Base-by-base conservation (phyloP, 92 coral and sea anemone species). In the Micromussa lordhowensis region DNA sequence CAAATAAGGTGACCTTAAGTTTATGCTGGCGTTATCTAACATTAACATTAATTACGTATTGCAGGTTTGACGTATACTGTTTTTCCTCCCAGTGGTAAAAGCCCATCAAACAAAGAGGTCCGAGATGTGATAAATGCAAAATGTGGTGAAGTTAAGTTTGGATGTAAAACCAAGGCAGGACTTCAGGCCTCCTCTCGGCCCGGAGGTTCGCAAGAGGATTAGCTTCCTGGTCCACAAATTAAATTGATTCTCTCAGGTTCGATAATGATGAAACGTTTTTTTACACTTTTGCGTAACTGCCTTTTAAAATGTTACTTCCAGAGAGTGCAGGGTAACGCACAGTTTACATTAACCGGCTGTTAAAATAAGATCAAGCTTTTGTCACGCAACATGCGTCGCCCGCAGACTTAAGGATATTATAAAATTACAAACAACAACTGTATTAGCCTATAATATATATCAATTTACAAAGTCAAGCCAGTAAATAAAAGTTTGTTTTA, bases 31-130 rank as follows among this genome's bases (percentile, higher is more conserved):
- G 35, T 71, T 71, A 71, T 28, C 77, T 36, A 36, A 36, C 40
- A 36, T 36, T 71, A 19, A 71, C 77, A 19, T 71, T 71, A 29
- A 71, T 71, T 71, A 71, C 77, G 44, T 32, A 71, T 71, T 71
- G 51, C 84, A 80, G 84, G 84, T 54, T 66, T 80, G 66, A 66
- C 84, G 70, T 80, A 55, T 80, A 80, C 84, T 28, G 84, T 80
- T 34, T 80, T 55, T 80, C 84, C 84, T 80, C 48, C 66, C 66
- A 80, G 63, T 80, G 84, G 84, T 54, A 69, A 16, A 34, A 80
- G 71, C 70, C 84, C 84, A 32, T 55, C 70, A 59, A 54, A 80
- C 70, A 80, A 80, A 66, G 48, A 80, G 70, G 66, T 80, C 5
- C n/a, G n/a, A n/a, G n/a, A n/a, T n/a, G n/a, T n/a, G n/a, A n/a